Conservation (phyloP, 2,888 invertebrate genomes). For the Antheraea yamamai region DNA sequence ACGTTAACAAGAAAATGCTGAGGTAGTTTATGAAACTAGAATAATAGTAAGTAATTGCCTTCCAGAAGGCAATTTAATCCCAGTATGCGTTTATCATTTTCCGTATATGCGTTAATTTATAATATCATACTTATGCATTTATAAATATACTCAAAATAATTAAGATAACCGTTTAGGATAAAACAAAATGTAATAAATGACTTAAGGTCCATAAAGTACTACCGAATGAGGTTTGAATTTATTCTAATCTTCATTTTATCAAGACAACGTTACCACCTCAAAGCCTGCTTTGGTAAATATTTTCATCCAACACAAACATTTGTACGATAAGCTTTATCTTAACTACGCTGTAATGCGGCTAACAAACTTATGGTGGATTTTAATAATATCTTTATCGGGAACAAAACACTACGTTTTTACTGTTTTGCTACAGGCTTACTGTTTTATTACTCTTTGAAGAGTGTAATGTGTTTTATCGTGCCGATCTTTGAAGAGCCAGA, state of each 20-base stretch:
- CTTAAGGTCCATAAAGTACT: constrained; percentile 65
- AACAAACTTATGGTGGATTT: constrained; percentile 54
- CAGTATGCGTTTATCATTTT: constrained; percentile 16
- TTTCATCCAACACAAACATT: constrained; percentile 57
- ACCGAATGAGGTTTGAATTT: constrained; percentile 65
- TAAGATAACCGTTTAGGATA: constrained; percentile 64
- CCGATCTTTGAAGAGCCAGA: constrained; percentile 30
- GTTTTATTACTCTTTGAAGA: constrained; percentile 49
- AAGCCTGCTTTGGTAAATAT: constrained; percentile 59
- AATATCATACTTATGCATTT: constrained; percentile 25
- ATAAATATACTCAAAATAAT: constrained; percentile 52
- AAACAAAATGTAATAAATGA: constrained; percentile 53
- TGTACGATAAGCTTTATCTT: constrained; percentile 66
- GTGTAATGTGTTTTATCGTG: constrained; percentile 53
- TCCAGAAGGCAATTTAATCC: not conserved
- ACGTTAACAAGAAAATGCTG: not conserved
- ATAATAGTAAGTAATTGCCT: not conserved
- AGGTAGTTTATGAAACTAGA: not conserved
- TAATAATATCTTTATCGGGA: constrained; percentile 64
- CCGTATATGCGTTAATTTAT: constrained; percentile 29
- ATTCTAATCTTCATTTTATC: constrained; percentile 63
- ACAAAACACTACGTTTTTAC: constrained; percentile 58
- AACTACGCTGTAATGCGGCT: constrained; percentile 60
- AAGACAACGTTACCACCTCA: constrained; percentile 45
- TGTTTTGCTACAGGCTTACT: constrained; percentile 50